A percentile compares a stretch with the other conserved stretches of the same genome.
These are phyloP conservation scores for Montipora cactus DNA, from an alignment of 64 coral and sea anemone genomes.

Conservation along the genomic window DNA sequence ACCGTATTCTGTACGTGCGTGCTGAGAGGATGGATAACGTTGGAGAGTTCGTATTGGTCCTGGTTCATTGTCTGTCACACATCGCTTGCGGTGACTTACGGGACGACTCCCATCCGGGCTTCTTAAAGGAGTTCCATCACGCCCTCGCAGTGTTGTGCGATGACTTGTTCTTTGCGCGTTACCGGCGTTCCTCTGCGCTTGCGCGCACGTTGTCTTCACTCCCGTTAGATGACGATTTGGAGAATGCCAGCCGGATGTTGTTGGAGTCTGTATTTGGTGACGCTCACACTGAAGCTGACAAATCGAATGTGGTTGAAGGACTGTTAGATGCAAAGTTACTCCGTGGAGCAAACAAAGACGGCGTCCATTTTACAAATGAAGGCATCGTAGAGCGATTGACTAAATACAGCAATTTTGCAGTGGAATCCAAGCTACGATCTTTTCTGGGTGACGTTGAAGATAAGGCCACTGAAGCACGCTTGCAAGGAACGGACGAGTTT, in stretches of 20 bases:
- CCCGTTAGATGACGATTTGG: conserved; percentile 61
- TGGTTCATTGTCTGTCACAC: conserved; percentile 94
- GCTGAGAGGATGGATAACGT: conserved; percentile 92
- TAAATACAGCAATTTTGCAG: conserved; percentile 93
- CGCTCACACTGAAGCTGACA: conserved; percentile 80
- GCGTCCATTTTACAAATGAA: conserved; percentile 94
- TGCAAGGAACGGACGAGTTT: conserved; percentile 94
- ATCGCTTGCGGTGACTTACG: conserved; percentile 89
- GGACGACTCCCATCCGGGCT: conserved; percentile 92
- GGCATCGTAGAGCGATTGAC: conserved; percentile 82
- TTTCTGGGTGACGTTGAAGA: conserved; percentile 83
- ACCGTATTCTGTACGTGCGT: conserved; percentile 92
- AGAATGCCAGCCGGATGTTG: conserved; percentile 68
- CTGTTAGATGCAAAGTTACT: conserved; percentile 88
- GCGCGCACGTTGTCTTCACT: conserved; percentile 72
- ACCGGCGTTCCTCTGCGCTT: conserved; percentile 86
- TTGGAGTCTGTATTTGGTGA: conserved; percentile 83
- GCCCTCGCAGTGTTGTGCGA: conserved; percentile 91
- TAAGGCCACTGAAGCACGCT: conserved; percentile 64
- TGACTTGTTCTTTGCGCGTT: conserved; percentile 97
- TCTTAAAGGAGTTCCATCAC: conserved; percentile 97
- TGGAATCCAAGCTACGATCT: conserved; percentile 86
- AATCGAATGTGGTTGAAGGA: conserved; percentile 83
- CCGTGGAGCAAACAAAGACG: conserved; percentile 88
- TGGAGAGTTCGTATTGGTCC: conserved; percentile 92